Percentiles rank a stretch among this genome's conserved stretches.
Evolutionary conservation across 2,888 invertebrate species (phyloP).

Genomic region (Chrysina gloriosa): DNA sequence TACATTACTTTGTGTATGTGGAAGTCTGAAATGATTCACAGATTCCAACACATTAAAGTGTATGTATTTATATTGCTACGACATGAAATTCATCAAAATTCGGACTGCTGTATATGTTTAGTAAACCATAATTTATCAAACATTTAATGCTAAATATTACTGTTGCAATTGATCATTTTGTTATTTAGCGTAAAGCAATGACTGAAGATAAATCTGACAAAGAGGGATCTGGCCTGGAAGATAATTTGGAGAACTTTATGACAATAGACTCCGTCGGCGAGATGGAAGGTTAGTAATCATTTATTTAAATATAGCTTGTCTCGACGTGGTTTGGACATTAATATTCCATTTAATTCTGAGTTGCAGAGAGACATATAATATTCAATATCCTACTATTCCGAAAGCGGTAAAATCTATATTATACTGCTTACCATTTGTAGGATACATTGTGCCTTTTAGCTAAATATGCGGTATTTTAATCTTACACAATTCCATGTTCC

Average conservation of each 20-base stretch:
- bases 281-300: slow-evolving; percentile 76
- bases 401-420: slow-evolving; percentile 30
- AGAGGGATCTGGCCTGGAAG: slow-evolving; percentile 73
- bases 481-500: no score
- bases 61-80: no score
- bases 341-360: slow-evolving; percentile 47
- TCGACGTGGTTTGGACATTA: slow-evolving; percentile 39
- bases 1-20: no score
- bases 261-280: slow-evolving; percentile 91
- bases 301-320: slow-evolving; percentile 22
- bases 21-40: no score
- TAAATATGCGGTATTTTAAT: no score
- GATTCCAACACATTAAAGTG: no score
- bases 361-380: slow-evolving; percentile 51
- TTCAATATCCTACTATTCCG: slow-evolving; percentile 46
- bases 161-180: slow-evolving; percentile 20
- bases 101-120: neutral
- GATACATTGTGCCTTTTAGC: slow-evolving; percentile 48
- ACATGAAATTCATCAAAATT: no score
- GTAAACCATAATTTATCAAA: neutral
- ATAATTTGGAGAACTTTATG: slow-evolving; percentile 86
- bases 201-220: slow-evolving; percentile 65
- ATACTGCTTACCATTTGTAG: slow-evolving; percentile 47
- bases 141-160: slow-evolving; percentile 9
- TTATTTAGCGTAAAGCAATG: slow-evolving; percentile 69